Base-by-base conservation (phyloP, 1,140 invertebrate species). In the Papilio glaucus region DNA sequence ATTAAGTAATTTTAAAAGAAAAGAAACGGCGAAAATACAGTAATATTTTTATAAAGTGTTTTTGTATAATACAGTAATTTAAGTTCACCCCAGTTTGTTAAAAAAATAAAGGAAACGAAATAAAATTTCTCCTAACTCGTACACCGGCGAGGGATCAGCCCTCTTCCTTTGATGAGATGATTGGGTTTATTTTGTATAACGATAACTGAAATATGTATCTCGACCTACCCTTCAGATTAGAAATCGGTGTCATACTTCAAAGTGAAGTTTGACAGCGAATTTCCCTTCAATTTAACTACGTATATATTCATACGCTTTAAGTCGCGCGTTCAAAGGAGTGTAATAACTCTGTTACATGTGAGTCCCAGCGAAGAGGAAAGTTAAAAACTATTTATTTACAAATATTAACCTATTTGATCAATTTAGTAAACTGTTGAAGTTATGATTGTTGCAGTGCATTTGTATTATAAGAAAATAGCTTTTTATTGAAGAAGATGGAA, bases 171-270 rank as follows among this genome's bases (percentile, higher is more conserved):
- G 82, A 84, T 79, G 74, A 76, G 77, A 84, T 83, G 83, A 83
- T 86, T 83, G 77, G 77, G 78, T 84, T 84, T 80, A 81, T 83
- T 84, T 77, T 72, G 76, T 71, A 77, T 77, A 79, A 84, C 75
- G 72, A 79, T 78, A 84, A 82, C 77, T 79, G 77, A 85, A 85
- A 85, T 85, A 80, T 81, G 78, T 79, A 79, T 85, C 78, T 82
- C 70, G 69, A 72, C 75, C 39, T 18, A 18, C 41, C 67, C 67
- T 69, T 72, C 24, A 72, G 69, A 72, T 57, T 68, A 60, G 67
- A 29, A 42, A 71, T 57, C 24, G 42, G 67, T 53, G 37, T 49
- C 41, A 37, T 53, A 49, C 73, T 77, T 75, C 69, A 75, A 80
- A 75, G 73, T 60, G 67, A 37, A 71, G 72, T 77, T 33, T 33